phyloP scores from a whole-genome alignment of 2,113 vertebrate species.

The Cryptomyrus ogoouensis region DNA sequence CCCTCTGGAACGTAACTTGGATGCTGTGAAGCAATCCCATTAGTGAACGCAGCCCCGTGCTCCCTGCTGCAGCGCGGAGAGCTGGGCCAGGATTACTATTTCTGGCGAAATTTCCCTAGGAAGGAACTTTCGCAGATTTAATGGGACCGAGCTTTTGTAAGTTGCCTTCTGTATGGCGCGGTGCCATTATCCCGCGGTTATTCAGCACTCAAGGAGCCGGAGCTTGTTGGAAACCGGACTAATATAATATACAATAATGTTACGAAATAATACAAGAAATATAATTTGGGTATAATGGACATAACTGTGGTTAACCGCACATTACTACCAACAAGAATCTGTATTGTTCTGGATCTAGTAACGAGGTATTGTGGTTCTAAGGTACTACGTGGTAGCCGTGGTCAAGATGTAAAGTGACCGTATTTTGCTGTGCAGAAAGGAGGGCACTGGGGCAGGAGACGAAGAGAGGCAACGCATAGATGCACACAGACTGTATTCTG shows the following conservation, averaged over 20 bases:
- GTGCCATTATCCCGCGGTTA: constrained; percentile 67
- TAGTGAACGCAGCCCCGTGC: constrained; percentile 81
- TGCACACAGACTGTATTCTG: background rate
- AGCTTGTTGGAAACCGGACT: constrained; percentile 43
- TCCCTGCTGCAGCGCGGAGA: constrained; percentile 72
- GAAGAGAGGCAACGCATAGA: background rate
- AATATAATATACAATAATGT: constrained; percentile 34
- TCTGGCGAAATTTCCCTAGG: constrained; percentile 90
- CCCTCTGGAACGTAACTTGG: constrained; percentile 72
- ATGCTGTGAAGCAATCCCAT: constrained; percentile 89
- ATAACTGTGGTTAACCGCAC: background rate
- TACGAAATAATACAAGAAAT: background rate
- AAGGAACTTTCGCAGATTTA: constrained; percentile 96
- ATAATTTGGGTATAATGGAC: background rate
- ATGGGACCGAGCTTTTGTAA: constrained; percentile 96
- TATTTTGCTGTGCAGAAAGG: background rate
- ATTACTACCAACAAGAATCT: background rate
- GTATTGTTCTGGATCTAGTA: background rate
- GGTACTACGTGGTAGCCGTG: background rate
- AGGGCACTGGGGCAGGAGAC: background rate
- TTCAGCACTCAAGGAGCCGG: constrained; percentile 44
- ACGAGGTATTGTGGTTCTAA: background rate
- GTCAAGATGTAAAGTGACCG: background rate
- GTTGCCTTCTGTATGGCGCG: constrained; percentile 89
- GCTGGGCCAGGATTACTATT: constrained; percentile 87